These are phyloP conservation scores for Enteromius viviparus DNA, from an alignment of 2,797 vertebrate genomes.

Conservation along the genomic window DNA sequence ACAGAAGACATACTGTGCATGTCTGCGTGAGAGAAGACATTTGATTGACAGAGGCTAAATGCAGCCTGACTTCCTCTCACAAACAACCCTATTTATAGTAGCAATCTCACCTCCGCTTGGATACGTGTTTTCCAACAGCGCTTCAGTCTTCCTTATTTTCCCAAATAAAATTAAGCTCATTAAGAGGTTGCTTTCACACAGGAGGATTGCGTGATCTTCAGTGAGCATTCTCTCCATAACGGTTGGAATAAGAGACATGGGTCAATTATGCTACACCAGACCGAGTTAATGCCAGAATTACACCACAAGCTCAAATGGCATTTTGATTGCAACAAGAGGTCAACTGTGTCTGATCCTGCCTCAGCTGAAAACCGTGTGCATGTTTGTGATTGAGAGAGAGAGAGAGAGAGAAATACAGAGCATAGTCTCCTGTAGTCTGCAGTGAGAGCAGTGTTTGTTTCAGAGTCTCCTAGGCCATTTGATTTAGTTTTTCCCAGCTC, in stretches of 20 bases:
- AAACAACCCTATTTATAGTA: conserved; percentile 46
- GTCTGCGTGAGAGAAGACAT: conserved; percentile 10
- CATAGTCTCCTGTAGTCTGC: not conserved
- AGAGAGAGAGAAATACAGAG: not conserved
- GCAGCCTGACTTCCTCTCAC: conserved; percentile 28
- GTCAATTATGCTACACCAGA: conserved; percentile 12
- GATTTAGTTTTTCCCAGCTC: not conserved
- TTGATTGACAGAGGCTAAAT: conserved; percentile 49
- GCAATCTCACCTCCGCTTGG: conserved; percentile 29
- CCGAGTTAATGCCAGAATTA: conserved; percentile 21
- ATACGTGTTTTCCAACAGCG: conserved; percentile 23
- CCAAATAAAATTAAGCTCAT: conserved; percentile 38
- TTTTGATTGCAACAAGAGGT: conserved; percentile 17
- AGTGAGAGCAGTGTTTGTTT: not conserved
- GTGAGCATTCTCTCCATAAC: not conserved
- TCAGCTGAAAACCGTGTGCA: not conserved
- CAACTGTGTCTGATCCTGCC: conserved; percentile 7
- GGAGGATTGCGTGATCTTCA: conserved; percentile 11
- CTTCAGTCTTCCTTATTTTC: conserved; percentile 21
- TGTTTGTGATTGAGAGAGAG: not conserved
- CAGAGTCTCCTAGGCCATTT: not conserved
- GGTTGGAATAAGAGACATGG: not conserved
- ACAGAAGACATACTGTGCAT: conserved; percentile 16
- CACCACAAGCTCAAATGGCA: conserved; percentile 17
- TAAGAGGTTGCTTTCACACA: conserved; percentile 13